Evolutionary conservation across 2,113 vertebrate species (phyloP).

Genomic region (Camarhynchus parvulus): DNA sequence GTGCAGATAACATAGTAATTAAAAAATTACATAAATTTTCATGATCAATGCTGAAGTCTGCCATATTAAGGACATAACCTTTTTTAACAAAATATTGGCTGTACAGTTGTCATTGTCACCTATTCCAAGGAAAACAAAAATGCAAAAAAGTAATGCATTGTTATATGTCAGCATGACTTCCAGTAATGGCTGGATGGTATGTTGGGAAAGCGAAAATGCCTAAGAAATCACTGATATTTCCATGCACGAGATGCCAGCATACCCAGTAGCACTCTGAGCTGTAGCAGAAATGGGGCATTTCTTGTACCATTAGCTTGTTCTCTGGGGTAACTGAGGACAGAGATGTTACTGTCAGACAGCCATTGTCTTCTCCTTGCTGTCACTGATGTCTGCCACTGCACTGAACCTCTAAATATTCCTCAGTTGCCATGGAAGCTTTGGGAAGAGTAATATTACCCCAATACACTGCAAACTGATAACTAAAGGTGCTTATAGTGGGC

Average conservation of each 20-base stretch:
- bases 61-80: background rate
- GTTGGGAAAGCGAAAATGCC: background rate
- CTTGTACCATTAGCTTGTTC: background rate
- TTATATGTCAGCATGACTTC: background rate
- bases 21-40: background rate
- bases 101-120: background rate
- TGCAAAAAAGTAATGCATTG: background rate
- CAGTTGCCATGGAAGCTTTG: slow-evolving; percentile 32
- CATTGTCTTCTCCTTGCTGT: background rate
- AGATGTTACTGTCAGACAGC: background rate
- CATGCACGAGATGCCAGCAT: background rate
- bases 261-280: background rate
- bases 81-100: background rate
- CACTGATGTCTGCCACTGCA: background rate
- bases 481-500: background rate
- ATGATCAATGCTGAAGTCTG: background rate
- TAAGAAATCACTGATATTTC: background rate
- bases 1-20: background rate
- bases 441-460: background rate
- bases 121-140: background rate
- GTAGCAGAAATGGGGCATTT: background rate
- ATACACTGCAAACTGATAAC: background rate
- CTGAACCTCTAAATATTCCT: background rate
- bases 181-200: background rate
- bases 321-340: background rate